Evolutionary conservation across 2,797 vertebrate genomes (phyloP).

Genomic region (Halcyon badia): DNA sequence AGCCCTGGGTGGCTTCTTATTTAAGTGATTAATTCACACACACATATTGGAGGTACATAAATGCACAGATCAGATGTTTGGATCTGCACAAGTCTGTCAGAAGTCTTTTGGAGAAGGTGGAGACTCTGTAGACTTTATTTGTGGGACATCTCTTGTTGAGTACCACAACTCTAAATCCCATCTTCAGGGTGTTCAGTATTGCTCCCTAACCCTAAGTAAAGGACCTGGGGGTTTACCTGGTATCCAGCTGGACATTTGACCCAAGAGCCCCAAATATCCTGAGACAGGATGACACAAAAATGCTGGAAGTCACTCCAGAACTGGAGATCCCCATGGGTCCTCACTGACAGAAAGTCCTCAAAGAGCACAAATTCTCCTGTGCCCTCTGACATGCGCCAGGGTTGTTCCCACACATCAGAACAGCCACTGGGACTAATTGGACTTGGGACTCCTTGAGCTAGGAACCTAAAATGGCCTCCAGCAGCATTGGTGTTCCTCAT

Average conservation of each 20-base stretch:
- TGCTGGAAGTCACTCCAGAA: background rate
- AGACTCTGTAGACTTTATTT: background rate
- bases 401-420: background rate
- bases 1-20: fast-evolving
- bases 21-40: fast-evolving
- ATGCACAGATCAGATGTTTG: background rate
- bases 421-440: background rate
- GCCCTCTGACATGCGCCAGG: background rate
- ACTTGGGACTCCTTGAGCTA: background rate
- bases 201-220: background rate
- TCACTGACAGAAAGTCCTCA: background rate
- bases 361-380: background rate
- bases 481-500: background rate
- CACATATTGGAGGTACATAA: fast-evolving
- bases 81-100: background rate
- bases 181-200: background rate
- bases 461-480: background rate
- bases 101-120: background rate
- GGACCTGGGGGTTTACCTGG: background rate
- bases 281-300: background rate
- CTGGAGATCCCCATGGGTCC: background rate
- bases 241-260: background rate
- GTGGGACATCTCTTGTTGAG: background rate
- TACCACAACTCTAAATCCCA: background rate
- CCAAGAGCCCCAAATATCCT: background rate